Evolutionary conservation across 2,113 vertebrate species (phyloP), one percentile per base, ranked within the genome.

Genomic region (Felis chaus): DNA sequence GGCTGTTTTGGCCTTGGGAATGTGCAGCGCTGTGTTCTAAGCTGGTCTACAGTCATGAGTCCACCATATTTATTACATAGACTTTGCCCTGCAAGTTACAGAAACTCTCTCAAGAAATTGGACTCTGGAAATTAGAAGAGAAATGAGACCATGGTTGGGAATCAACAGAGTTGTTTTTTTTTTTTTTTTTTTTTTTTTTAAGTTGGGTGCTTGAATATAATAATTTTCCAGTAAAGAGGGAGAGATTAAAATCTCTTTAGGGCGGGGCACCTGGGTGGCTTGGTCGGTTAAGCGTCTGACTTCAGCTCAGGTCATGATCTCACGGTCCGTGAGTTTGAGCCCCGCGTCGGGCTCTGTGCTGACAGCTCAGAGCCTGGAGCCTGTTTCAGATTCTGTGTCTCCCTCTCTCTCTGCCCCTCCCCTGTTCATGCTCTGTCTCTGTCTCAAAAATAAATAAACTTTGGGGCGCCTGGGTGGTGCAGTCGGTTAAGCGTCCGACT

Each of bases 21-120:
- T 68, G 36, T 23, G 53, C 27, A 11, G 3, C 23, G 18, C 57
- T 41, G 18, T 33, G 5, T 63, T 55, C 79, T 83, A 6, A 71
- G 53, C 61, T 61, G 18, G 14, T 63, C 78, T 65, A 12, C 16
- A 36, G 68, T 25, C 27, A 5, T 4, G 29, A 82, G 45, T 55
- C 36, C 19, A 9, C 53, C 39, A 3, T 27, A 7, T 85, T 57
- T 68, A 21, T 45, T 66, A 81, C 0, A 4, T n/a, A 63, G 80
- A 84, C n/a, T 78, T 71, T 81, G 83, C 14, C 78, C 76, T 91
- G 31, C 7, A 0, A 41, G 39, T 74, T 71, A 50, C 27, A 27
- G 66, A 96, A 89, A 73, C 79, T 53, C 55, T 55, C 61, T 63
- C 48, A 31, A 94, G 69, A 94, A 95, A 48, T 61, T 69, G 85